Conservation (phyloP, 30 jellyfish, hydroid and myxozoan species). For the Pseudorhiza aurosa region DNA sequence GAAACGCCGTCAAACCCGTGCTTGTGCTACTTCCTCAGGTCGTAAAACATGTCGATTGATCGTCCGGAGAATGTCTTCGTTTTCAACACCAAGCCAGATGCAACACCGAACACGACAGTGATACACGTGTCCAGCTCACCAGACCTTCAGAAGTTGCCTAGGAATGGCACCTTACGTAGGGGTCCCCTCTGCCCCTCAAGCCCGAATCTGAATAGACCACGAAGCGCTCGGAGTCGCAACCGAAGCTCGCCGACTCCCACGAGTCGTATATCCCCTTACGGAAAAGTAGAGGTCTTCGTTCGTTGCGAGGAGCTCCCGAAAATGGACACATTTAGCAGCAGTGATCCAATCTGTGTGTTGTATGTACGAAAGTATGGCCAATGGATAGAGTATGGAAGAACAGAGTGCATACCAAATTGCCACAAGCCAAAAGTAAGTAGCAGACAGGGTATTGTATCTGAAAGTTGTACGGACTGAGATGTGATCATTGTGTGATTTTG, state of each 20-base stretch:
- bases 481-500: too few relatives aligned
- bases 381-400: constrained; percentile 83
- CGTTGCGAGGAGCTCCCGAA: constrained; percentile 75
- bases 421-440: constrained; percentile 69
- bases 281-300: constrained; percentile 63
- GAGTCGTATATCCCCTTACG: constrained; percentile 22
- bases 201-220: constrained; percentile 10
- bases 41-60: too few relatives aligned
- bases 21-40: too few relatives aligned
- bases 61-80: too few relatives aligned
- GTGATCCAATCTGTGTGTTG: constrained; percentile 80
- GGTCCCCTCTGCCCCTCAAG: constrained; percentile 54
- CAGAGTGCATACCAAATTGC: constrained; percentile 84
- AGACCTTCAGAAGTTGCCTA: neutral
- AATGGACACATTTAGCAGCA: constrained; percentile 77
- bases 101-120: neutral
- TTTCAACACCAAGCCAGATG: too few relatives aligned
- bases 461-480: too few relatives aligned
- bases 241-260: constrained; percentile 27
- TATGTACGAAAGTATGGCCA: constrained; percentile 71
- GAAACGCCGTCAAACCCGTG: too few relatives aligned
- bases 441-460: too few relatives aligned
- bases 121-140: constrained; percentile 5
- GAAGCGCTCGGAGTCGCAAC: constrained; percentile 17
- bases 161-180: constrained; percentile 25